phyloP scores from a whole-genome alignment of 2,888 invertebrate genomes.

The Globia sparganii region DNA sequence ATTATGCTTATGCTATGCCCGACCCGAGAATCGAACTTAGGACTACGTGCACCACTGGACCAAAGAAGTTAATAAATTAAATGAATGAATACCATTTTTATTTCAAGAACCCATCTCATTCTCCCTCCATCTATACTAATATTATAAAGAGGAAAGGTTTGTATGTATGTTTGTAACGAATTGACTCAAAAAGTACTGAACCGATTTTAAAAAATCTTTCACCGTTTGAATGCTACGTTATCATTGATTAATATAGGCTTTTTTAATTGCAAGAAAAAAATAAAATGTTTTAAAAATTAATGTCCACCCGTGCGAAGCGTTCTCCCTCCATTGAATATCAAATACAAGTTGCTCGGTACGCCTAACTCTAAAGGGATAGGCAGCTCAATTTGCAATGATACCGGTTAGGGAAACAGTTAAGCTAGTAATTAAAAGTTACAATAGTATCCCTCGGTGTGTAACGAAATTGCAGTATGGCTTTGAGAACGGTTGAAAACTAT shows the following conservation, averaged over 20 bases:
- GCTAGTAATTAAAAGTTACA: conserved; percentile 51
- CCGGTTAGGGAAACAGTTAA: conserved; percentile 34
- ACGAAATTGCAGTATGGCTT: conserved; percentile 38
- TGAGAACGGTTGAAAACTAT: conserved; percentile 8
- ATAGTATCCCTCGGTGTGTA: conserved; percentile 21
- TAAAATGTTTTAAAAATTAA: too few relatives aligned
- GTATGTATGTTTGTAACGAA: too few relatives aligned
- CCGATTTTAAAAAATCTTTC: too few relatives aligned
- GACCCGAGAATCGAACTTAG: not conserved
- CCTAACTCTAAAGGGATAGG: not conserved
- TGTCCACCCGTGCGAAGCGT: too few relatives aligned
- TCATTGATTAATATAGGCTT: too few relatives aligned
- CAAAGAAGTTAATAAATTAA: not conserved
- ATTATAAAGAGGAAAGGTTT: too few relatives aligned
- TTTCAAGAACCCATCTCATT: not conserved
- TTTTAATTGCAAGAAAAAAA: too few relatives aligned
- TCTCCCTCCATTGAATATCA: not conserved
- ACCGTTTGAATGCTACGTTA: too few relatives aligned
- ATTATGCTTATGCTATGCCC: too few relatives aligned
- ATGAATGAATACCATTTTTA: not conserved
- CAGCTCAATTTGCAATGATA: conserved; percentile 38
- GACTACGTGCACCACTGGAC: too few relatives aligned
- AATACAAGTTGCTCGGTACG: not conserved
- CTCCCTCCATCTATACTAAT: too few relatives aligned
- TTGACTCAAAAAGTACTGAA: too few relatives aligned